Percentiles rank a stretch among this genome's conserved stretches.
Conservation (phyloP, 2,113 vertebrate species). For the Albula goreensis region DNA sequence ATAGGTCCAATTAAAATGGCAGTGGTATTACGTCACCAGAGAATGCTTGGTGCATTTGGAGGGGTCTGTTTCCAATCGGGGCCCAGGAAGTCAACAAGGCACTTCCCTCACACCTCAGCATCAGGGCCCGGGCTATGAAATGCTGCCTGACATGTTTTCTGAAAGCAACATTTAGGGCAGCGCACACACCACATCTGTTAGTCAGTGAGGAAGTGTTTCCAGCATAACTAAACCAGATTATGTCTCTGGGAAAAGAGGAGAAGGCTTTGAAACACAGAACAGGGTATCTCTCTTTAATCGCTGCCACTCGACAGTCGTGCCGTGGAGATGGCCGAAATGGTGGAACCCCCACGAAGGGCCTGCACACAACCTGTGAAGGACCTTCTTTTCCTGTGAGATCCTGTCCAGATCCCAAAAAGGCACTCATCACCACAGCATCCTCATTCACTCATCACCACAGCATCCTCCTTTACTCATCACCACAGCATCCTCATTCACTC, state of each 20-base stretch:
- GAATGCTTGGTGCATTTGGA: slow-evolving; percentile 43
- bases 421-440: too few species aligned
- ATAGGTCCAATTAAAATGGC: slow-evolving; percentile 60
- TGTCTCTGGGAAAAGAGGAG: slow-evolving; percentile 39
- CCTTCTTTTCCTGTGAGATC: neutral
- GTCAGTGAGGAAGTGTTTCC: slow-evolving; percentile 53
- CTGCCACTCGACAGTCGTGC: neutral
- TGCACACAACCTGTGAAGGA: too few species aligned
- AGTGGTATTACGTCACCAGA: slow-evolving; percentile 55
- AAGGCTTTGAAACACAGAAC: neutral
- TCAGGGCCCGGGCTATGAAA: slow-evolving; percentile 44
- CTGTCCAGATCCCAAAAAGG: neutral
- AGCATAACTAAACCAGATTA: slow-evolving; percentile 32
- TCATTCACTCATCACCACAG: neutral
- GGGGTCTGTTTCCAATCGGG: slow-evolving; percentile 62
- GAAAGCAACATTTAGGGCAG: slow-evolving; percentile 49
- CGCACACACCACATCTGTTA: slow-evolving; percentile 32
- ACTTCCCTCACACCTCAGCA: slow-evolving; percentile 60
- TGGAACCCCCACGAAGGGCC: neutral
- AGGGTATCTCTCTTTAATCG: neutral
- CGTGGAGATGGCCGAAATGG: neutral
- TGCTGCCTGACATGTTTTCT: slow-evolving; percentile 56
- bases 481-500: neutral
- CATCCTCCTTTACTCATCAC: too few species aligned
- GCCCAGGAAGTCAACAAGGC: slow-evolving; percentile 52